Percentiles rank a stretch among this genome's conserved stretches.
These are phyloP conservation scores for Dolichallabes microphthalmus DNA, from an alignment of 2,113 vertebrate genomes.

Conservation along the genomic window DNA sequence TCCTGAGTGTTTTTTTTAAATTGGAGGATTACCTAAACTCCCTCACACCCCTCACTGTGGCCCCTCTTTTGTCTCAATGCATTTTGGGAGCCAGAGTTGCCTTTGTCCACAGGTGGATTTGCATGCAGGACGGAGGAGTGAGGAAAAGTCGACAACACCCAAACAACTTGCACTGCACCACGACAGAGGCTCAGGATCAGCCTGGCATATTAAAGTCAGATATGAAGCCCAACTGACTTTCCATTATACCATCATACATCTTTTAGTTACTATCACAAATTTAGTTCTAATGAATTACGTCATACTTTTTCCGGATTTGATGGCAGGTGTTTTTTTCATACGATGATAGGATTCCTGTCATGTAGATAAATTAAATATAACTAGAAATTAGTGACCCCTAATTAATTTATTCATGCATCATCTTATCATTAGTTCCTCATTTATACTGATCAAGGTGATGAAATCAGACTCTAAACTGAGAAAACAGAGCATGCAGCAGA, in stretches of 20 bases:
- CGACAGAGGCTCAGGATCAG: conserved; percentile 40
- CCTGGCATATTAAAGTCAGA: background rate
- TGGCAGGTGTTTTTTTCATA: background rate
- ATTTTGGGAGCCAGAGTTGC: conserved; percentile 71
- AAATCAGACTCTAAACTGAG: background rate
- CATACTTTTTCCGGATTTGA: background rate
- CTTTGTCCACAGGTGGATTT: conserved; percentile 78
- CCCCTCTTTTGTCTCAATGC: conserved; percentile 65
- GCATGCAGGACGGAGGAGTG: conserved; percentile 62
- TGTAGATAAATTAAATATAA: too few relatives aligned
- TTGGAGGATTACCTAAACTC: conserved; percentile 80
- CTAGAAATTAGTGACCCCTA: background rate
- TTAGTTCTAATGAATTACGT: background rate
- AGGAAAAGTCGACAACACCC: conserved; percentile 52
- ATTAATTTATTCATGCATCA: background rate
- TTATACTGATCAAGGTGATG: background rate
- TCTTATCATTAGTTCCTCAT: background rate
- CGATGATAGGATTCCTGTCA: background rate
- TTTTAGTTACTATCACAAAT: background rate
- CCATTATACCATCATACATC: background rate
- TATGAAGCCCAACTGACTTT: background rate
- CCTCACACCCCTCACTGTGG: conserved; percentile 72
- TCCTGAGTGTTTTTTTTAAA: conserved; percentile 73
- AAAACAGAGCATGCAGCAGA: background rate
- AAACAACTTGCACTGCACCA: conserved; percentile 53